These are phyloP conservation scores for Oxystoma pomonae DNA, from an alignment of 2,888 invertebrate species.

Conservation along the genomic window DNA sequence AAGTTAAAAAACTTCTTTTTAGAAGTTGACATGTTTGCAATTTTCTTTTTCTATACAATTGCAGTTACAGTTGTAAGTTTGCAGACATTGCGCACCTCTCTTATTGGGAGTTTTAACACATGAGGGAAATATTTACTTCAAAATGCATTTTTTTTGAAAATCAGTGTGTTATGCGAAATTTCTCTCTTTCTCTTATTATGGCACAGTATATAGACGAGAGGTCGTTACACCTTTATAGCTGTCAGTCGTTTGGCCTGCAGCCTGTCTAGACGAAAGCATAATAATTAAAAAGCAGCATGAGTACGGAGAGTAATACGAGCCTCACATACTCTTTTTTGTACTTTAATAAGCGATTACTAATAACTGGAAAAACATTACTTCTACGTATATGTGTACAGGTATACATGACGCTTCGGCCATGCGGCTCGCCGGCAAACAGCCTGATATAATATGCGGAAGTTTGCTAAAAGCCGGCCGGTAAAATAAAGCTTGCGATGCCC, in stretches of 20 bases:
- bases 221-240: neutral
- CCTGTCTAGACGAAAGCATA: neutral
- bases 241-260: neutral
- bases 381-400: neutral
- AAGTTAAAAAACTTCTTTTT: too few relatives aligned
- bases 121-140: too few relatives aligned
- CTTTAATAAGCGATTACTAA: conserved; percentile 32
- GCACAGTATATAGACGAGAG: neutral
- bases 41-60: too few relatives aligned
- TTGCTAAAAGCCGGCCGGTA: neutral
- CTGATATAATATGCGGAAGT: neutral
- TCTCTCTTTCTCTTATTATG: neutral
- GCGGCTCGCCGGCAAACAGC: too few relatives aligned
- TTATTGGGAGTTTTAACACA: too few relatives aligned
- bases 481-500: neutral
- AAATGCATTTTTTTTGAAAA: too few relatives aligned
- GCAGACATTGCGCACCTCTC: too few relatives aligned
- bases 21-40: too few relatives aligned
- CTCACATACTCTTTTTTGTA: neutral
- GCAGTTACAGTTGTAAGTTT: too few relatives aligned
- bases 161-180: too few relatives aligned
- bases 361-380: conserved; percentile 19
- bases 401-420: neutral
- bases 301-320: neutral
- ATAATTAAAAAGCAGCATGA: neutral